Base-by-base conservation (phyloP, 2,888 invertebrate genomes). In the Megamerina dolium region DNA sequence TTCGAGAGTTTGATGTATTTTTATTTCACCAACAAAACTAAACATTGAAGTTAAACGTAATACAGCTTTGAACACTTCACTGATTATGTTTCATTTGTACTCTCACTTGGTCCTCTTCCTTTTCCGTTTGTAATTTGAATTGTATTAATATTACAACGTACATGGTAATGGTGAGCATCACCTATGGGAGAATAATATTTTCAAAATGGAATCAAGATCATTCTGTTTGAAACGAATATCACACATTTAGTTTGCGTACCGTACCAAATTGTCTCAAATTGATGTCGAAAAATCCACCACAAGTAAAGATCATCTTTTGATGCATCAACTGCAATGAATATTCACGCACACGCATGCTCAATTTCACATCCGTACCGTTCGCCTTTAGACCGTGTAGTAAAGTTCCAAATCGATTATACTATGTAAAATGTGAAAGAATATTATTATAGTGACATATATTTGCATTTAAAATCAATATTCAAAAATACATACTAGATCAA, bases 91-190 rank as follows among this genome's bases (percentile, higher is more conserved):
- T 13, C 3, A 9, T 14, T 35, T 5, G 6, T 19, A 9, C 18
- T 14, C n/a, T 23, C 20, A 12, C 13, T 12, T 23, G 3, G 14
- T 35, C 42, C 20, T 41, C 46, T 42, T 55, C 56, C 1, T 45
- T 43, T 31, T 62, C 48, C n/a, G 43, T 52, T 47, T 66, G 61
- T 12, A 68, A 36, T 49, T 64, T 68, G 13, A 68, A 68, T 46
- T 68, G 68, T 38, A 68, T 58, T 5, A 68, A 37, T 38, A 68
- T 64, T 8, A 60, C 53, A 18, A 56, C 53, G 27, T 61, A 68
- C 1, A 58, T 61, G 1, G 53, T 45, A 21, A 66, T 52, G 3
- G 61, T 57, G 8, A 65, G 41, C 9, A 64, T 36, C 49, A 64
- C 55, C 68, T 68, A 43, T n/a, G 52, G 45, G 37, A 39, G 12